These are phyloP conservation scores for Scaptomyza montana DNA, from an alignment of 1,140 invertebrate species.

Conservation along the genomic window DNA sequence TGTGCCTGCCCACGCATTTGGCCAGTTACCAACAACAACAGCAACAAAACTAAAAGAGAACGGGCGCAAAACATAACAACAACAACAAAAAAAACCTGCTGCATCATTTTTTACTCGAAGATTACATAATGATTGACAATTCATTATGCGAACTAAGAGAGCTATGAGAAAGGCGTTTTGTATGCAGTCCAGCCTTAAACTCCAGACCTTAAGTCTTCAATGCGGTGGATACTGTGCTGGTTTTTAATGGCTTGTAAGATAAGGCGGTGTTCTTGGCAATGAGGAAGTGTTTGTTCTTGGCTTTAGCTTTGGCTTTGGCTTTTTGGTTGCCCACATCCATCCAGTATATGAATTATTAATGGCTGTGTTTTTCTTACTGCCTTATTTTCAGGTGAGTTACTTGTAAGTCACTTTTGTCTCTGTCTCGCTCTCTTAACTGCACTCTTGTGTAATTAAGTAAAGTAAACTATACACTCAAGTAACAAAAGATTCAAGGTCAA, in stretches of 20 bases:
- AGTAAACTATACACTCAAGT: neutral
- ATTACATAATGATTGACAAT: conserved; percentile 81
- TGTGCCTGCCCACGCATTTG: conserved; percentile 59
- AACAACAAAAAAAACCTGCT: conserved; percentile 55
- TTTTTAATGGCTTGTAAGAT: conserved; percentile 65
- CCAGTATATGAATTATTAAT: conserved; percentile 57
- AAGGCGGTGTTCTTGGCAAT: conserved; percentile 56
- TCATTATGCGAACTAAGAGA: conserved; percentile 57
- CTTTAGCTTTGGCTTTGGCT: conserved; percentile 20
- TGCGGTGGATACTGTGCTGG: conserved; percentile 17
- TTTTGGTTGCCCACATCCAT: conserved; percentile 30
- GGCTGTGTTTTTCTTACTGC: too few relatives aligned
- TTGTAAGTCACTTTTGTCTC: too few relatives aligned
- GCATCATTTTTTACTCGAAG: conserved; percentile 78
- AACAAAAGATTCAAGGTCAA: conserved; percentile 5
- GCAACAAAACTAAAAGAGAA: conserved; percentile 16
- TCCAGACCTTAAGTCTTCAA: neutral
- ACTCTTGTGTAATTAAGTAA: conserved; percentile 3
- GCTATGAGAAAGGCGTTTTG: conserved; percentile 6
- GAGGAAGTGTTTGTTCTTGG: conserved; percentile 57
- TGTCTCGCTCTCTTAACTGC: neutral
- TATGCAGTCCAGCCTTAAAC: neutral
- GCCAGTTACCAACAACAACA: conserved; percentile 12
- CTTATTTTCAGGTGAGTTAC: neutral
- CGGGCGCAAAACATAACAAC: neutral